Evolutionary conservation across 2,797 vertebrate species (phyloP), one percentile per base, ranked within the genome.

Genomic region (Notolabrus celidotus): DNA sequence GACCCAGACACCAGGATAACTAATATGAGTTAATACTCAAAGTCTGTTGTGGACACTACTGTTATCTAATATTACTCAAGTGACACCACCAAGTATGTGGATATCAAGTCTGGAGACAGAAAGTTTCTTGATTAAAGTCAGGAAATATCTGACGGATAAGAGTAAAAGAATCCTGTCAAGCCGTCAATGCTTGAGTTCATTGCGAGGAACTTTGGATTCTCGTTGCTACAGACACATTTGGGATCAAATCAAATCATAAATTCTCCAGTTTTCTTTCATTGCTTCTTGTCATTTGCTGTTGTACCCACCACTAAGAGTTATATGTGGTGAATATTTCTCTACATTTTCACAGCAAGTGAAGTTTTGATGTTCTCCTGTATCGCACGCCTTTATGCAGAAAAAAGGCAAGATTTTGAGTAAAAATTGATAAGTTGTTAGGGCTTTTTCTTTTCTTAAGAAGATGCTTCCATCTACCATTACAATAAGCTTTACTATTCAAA

Each of bases 1-100:
- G 83, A 85, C 84, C 83, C 77, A 83, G 77, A 89, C 59, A 63
- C 60, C 6, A 42, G 43, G 38, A 52, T 19, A 65, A 73, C 70
- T 70, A 77, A 76, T 62, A 43, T 61, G 67, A 34, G 57, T 62
- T 74, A 63, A 65, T 62, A 78, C 77, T 67, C 56, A 71, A 51
- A 78, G 36, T 63, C 53, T n/a, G n/a, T 64, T 47, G 68, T 45
- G 23, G 52, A 81, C 51, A 66, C 67, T 6, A 49, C 54, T 54
- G 23, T 16, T 65, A 31, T 67, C 11, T 36, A 71, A 49, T 41
- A 68, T 23, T 55, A 77, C 46, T 41, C 19, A 51, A 41, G 69
- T 54, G 5, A 57, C 36, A 66, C 33, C 55, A 38, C 22, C 25
- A 31, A 55, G 11, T 38, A n/a, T 23, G n/a, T 45, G 2, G 25